Base-by-base conservation (phyloP, 53 echinoderm and acorn worm genomes). In the Zoroaster sp. region DNA sequence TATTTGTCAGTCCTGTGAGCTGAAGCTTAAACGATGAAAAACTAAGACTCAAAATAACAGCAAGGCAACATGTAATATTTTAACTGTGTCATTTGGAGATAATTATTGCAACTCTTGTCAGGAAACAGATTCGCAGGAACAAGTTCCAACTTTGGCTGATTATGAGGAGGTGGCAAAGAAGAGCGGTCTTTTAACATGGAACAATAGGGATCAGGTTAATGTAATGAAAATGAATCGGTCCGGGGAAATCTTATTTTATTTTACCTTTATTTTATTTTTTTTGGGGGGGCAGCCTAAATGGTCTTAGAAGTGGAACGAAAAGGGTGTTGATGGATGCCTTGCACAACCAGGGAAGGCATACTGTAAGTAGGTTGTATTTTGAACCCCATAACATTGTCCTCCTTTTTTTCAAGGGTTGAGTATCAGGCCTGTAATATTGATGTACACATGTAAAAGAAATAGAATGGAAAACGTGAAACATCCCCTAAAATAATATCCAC, bases 21-120 rank as follows among this genome's bases (percentile, higher is more conserved):
- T 75, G 40, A 75, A 75, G 45, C 45, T 75, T 43, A 75, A 75
- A 40, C 4, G 75, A 40, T 75, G 75, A 40, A 75, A 41, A 75
- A 40, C 40, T 23, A 75, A 41, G 75, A 75, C 17, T 23, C 40
- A 39, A 14, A 75, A 41, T 42, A 75, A 40, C 42, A 40, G 41
- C 43, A 75, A 75, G 42, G 42, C 40, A 23, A 75, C 40, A 12
- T 75, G 75, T 34, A 75, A 75, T 47, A 75, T 75, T 75, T 45
- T 47, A 41, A 17, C 32, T n/a, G n/a, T 41, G 41, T 41, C 76
- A 42, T 75, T 45, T 41, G 32, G 32, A 45, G 76, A 40, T 25
- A 40, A 43, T 28, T 43, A 41, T 45, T 75, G 76, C 76, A 73
- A 39, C 39, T 73, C 39, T 35, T 39, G 20, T n/a, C 20, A 73